Evolutionary conservation across 2,888 invertebrate species (phyloP).

Genomic region (Acrobasis consociella): DNA sequence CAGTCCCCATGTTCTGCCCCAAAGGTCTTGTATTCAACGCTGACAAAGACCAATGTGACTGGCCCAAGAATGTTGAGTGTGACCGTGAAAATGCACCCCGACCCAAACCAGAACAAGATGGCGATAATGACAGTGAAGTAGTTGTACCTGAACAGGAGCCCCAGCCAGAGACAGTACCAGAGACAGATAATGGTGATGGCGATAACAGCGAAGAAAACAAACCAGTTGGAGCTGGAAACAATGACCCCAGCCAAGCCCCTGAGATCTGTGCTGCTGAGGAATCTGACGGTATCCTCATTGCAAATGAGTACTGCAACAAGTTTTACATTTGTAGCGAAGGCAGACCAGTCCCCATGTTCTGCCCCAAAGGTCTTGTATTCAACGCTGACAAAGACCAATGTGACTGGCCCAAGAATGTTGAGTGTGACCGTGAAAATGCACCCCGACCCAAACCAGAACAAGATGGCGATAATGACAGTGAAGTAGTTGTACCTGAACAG

Average conservation of each 20-base stretch:
- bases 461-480: no score
- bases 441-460: constrained; percentile 13
- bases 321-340: constrained; percentile 43
- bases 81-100: no score
- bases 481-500: no score
- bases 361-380: constrained; percentile 34
- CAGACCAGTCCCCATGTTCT: constrained; percentile 33
- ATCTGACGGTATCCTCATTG: constrained; percentile 36
- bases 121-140: no score
- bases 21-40: no score
- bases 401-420: constrained; percentile 41
- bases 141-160: no score
- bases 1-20: no score
- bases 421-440: constrained; percentile 33
- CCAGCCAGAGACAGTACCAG: no score
- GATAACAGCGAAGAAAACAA: constrained; percentile 6
- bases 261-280: constrained; percentile 38
- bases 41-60: no score
- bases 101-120: no score
- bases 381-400: constrained; percentile 40
- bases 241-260: constrained; percentile 41
- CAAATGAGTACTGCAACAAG: constrained; percentile 45
- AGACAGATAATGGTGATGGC: no score
- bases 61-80: no score
- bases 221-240: constrained; percentile 24